Conservation (phyloP, 1,140 invertebrate genomes). For the Achroia grisella region DNA sequence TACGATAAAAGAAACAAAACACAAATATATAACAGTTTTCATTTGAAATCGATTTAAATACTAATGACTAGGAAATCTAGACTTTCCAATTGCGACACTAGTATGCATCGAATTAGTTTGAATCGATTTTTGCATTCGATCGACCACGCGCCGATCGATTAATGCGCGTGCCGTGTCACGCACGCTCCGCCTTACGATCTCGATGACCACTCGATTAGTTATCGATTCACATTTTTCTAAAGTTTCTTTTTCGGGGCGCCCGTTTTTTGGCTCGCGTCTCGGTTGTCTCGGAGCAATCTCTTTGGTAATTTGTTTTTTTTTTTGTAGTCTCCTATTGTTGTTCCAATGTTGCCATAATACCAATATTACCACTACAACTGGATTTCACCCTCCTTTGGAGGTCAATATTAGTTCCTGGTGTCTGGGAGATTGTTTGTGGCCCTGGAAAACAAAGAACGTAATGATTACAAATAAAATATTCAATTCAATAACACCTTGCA, state of each 20-base stretch:
- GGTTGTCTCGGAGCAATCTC: constrained; percentile 33
- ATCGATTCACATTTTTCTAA: constrained; percentile 43
- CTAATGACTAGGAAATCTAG: constrained; percentile 15
- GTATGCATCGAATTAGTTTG: constrained; percentile 8
- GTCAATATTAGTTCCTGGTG: no score
- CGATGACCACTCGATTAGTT: constrained; percentile 32
- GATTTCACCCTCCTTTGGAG: no score
- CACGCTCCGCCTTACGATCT: constrained; percentile 31
- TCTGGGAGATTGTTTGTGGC: no score
- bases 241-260: constrained; percentile 26
- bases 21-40: no score
- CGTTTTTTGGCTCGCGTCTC: constrained; percentile 37
- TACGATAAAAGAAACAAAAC: no score
- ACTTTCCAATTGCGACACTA: constrained; percentile 11
- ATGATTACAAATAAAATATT: no score
- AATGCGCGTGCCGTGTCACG: constrained; percentile 44
- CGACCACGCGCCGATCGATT: constrained; percentile 27
- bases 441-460: no score
- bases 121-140: constrained; percentile 46
- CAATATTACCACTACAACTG: no score
- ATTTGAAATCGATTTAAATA: constrained; percentile 7
- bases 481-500: no score
- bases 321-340: constrained; percentile 24
- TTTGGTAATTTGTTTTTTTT: constrained; percentile 21
- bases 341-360: no score